Conservation (phyloP, 2,113 vertebrate genomes). For the Myrmophylax atrothorax region DNA sequence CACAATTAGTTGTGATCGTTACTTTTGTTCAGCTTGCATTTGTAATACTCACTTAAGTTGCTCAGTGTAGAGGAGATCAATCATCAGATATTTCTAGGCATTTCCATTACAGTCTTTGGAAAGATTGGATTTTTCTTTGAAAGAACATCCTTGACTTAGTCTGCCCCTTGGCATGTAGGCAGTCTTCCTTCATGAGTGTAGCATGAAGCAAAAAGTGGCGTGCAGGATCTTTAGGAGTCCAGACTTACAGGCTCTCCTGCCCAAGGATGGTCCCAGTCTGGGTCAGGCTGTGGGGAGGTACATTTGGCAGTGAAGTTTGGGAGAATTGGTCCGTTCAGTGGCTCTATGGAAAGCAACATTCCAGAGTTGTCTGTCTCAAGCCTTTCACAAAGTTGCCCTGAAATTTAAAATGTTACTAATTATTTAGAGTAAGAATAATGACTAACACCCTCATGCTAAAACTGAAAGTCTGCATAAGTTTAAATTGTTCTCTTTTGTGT, state of each 20-base stretch:
- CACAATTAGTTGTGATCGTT: not conserved
- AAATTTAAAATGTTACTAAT: not conserved
- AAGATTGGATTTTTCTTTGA: not conserved
- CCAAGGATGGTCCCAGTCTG: not conserved
- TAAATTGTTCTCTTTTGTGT: not conserved
- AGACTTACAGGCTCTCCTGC: not conserved
- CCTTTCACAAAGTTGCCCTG: not conserved
- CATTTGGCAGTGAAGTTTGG: not conserved
- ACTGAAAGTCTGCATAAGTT: not conserved
- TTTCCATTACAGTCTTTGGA: not conserved
- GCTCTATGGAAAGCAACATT: not conserved
- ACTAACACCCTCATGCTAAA: not conserved
- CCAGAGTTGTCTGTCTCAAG: not conserved
- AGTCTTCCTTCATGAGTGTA: not conserved
- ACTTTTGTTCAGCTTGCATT: not conserved
- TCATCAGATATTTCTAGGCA: not conserved
- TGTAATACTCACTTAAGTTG: not conserved
- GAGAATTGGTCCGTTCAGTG: not conserved
- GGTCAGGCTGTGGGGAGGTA: not conserved
- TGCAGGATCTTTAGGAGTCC: not conserved
- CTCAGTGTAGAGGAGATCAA: not conserved
- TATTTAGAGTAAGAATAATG: not conserved
- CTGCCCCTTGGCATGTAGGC: not conserved
- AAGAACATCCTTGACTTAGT: not conserved
- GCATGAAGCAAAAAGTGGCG: not conserved